Evolutionary conservation across 2,797 vertebrate species (phyloP).

Genomic region (Sebastiscus tertius): DNA sequence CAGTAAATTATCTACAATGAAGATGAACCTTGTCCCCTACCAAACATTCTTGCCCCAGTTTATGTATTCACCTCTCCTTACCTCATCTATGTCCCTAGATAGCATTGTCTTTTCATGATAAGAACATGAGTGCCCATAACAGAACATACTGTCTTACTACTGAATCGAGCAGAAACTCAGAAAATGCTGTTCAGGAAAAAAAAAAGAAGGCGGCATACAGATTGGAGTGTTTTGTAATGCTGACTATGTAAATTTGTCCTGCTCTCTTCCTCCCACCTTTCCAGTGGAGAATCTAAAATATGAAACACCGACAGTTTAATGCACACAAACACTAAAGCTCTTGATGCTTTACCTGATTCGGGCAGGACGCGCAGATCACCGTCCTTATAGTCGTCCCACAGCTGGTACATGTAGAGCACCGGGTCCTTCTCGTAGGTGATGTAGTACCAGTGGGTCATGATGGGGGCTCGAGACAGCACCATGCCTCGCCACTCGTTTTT

Average conservation of each 20-base stretch:
- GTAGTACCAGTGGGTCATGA: slow-evolving; percentile 91
- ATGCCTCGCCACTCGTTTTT: slow-evolving; percentile 89
- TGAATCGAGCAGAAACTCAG: not conserved
- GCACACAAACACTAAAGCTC: not conserved
- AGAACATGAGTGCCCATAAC: not conserved
- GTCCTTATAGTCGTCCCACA: slow-evolving; percentile 88
- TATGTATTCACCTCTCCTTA: not conserved
- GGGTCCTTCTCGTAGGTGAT: slow-evolving; percentile 90
- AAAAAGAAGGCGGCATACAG: not conserved
- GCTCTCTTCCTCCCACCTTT: slow-evolving; percentile 39
- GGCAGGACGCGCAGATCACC: slow-evolving; percentile 87
- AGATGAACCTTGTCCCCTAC: not conserved
- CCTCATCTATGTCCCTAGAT: not conserved
- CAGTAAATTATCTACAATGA: not conserved
- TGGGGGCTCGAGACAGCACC: slow-evolving; percentile 88
- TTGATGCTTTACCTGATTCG: slow-evolving; percentile 78
- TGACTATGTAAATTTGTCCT: slow-evolving; percentile 47
- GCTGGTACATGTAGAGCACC: slow-evolving; percentile 89
- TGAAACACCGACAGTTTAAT: slow-evolving; percentile 7
- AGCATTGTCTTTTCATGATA: not conserved
- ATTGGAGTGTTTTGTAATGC: slow-evolving; percentile 14
- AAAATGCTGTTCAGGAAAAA: slow-evolving; percentile 3
- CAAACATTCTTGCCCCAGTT: not conserved
- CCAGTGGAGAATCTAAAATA: slow-evolving; percentile 6
- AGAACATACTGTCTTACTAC: not conserved